These are phyloP conservation scores for Ichneumoninae sp. DNA, from an alignment of 2,888 invertebrate genomes.

Conservation along the genomic window DNA sequence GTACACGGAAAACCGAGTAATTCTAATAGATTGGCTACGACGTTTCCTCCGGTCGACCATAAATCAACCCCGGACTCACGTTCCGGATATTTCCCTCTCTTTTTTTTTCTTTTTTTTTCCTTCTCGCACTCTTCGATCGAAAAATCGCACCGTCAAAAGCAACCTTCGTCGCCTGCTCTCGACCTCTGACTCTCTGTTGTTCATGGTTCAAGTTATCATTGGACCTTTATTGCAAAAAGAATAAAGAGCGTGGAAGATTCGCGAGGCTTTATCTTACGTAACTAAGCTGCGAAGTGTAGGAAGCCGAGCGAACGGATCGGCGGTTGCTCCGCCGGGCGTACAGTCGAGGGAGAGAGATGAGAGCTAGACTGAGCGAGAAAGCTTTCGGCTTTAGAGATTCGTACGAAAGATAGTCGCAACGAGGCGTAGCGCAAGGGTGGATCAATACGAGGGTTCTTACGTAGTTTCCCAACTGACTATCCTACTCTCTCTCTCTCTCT, in stretches of 20 bases:
- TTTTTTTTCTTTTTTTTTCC: conserved; percentile 31
- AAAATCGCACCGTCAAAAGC: neutral
- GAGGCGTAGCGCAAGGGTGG: conserved; percentile 77
- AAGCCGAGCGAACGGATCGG: conserved; percentile 44
- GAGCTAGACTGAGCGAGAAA: conserved; percentile 61
- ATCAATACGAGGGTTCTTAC: conserved; percentile 83
- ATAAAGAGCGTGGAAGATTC: conserved; percentile 7
- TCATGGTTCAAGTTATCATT: neutral
- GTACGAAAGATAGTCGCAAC: conserved; percentile 82
- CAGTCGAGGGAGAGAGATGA: conserved; percentile 23
- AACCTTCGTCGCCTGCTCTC: neutral
- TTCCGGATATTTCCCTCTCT: conserved; percentile 28
- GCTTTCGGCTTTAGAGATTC: conserved; percentile 79
- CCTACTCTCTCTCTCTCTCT: conserved; percentile 68
- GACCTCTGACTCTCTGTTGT: neutral
- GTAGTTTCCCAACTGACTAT: conserved; percentile 76
- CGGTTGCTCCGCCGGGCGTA: conserved; percentile 5
- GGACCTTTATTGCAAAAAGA: neutral
- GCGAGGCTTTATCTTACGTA: conserved; percentile 35
- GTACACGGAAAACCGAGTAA: conserved; percentile 71
- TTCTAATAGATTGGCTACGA: conserved; percentile 77
- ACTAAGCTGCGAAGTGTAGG: conserved; percentile 37
- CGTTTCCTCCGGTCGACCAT: conserved; percentile 67
- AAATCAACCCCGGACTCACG: conserved; percentile 61
- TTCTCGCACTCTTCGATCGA: conserved; percentile 26